Base-by-base conservation (phyloP, 2,797 vertebrate genomes). In the Molossus molossus region DNA sequence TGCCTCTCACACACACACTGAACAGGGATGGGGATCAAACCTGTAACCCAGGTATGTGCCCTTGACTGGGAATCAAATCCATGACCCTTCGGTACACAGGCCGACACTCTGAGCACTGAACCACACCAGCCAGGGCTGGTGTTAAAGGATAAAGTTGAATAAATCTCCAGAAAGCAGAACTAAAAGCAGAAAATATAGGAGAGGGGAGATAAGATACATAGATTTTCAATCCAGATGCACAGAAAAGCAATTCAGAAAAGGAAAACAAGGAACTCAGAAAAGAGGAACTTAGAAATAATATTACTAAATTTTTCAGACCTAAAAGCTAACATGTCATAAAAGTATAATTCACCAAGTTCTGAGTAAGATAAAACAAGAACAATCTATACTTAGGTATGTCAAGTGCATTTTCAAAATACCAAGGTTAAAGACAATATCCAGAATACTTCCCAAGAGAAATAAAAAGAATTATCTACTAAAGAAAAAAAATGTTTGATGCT, bases 361-460 rank as follows among this genome's bases (percentile, higher is more conserved):
- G 5, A 88, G 27, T 60, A 80, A 87, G 21, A 69, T 64, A n/a
- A 87, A 89, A 93, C 33, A 67, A 50, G 15, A 87, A 53, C 81
- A 11, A 55, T 13, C 45, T 73, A 53, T 6, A 45, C 50, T 60
- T 76, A 77, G 1, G 18, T 70, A 76, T 29, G 1, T 62, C 55
- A 72, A 12, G 29, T 60, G 7, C 27, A 55, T 65, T 87, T 96
- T 92, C 84, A 85, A 89, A 91, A 72, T 48, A 72, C 50, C 64
- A 81, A 73, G 6, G 18, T 70, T 93, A 75, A 87, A 81, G 33
- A 84, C 25, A 87, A 90, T 85, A 87, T 72, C 57, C 29, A 87
- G 60, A 70, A 79, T 73, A 88, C 58, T 83, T 94, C 27, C 55
- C 93, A 13, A 87, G 2, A 93, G 48, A 93, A 60, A 67, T 76